Conservation (phyloP, 2,113 vertebrate genomes). For the Brachypteracias leptosomus region DNA sequence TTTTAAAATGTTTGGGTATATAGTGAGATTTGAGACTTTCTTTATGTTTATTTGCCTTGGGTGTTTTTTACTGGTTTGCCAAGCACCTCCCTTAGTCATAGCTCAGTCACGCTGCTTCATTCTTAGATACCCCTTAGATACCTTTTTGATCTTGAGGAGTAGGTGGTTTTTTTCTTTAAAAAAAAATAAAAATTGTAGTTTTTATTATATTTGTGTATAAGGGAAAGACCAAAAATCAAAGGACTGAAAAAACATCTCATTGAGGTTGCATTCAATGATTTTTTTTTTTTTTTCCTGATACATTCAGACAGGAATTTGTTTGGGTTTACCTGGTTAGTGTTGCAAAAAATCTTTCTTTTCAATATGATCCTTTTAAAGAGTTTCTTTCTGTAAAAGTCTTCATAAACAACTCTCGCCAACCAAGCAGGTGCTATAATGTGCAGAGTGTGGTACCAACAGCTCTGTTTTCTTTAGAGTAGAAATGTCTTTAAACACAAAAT, state of each 20-base stretch:
- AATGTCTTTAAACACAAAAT: background rate
- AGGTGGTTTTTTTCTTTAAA: background rate
- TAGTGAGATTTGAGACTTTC: background rate
- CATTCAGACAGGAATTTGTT: background rate
- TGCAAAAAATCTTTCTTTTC: background rate
- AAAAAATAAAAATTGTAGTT: background rate
- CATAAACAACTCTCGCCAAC: background rate
- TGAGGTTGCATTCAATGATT: background rate
- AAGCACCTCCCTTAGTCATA: background rate
- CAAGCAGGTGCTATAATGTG: background rate
- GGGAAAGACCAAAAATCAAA: background rate
- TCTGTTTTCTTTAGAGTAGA: background rate
- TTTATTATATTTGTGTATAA: background rate
- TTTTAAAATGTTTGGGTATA: background rate
- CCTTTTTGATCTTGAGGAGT: background rate
- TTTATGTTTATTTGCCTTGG: background rate
- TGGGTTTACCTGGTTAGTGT: background rate
- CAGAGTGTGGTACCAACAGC: background rate
- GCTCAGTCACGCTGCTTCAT: background rate
- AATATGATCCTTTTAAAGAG: background rate
- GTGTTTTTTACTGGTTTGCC: background rate
- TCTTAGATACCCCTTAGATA: background rate
- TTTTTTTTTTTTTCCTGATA: background rate
- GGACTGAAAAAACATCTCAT: background rate
- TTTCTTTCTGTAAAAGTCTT: background rate